Conservation (phyloP, 2,888 invertebrate genomes). For the Aphodius granarius region DNA sequence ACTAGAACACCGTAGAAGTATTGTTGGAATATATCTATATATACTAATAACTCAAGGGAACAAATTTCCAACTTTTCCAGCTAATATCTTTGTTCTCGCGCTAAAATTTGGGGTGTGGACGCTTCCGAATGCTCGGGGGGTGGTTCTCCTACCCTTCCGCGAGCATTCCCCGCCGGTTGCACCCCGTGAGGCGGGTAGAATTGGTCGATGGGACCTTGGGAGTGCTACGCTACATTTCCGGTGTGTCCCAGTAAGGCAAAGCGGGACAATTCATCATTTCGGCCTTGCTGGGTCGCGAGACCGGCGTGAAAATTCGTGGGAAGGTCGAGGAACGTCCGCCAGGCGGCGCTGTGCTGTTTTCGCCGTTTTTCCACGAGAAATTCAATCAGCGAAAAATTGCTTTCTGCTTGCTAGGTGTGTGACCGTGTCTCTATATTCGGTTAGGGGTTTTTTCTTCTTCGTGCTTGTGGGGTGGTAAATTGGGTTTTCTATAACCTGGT, state of each 20-base stretch:
- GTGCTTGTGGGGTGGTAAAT: not conserved
- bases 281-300: not conserved
- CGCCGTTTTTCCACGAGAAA: not conserved
- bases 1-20: too few relatives aligned
- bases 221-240: not conserved
- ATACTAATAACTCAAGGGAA: too few relatives aligned
- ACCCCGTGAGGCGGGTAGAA: not conserved
- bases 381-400: not conserved
- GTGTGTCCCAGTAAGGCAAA: not conserved
- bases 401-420: not conserved
- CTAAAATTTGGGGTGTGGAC: not conserved
- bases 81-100: not conserved
- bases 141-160: not conserved
- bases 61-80: too few relatives aligned
- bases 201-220: not conserved
- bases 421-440: not conserved
- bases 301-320: not conserved
- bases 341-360: not conserved
- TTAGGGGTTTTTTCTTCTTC: not conserved
- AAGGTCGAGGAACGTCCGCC: not conserved
- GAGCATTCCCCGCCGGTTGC: not conserved
- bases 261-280: not conserved
- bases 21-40: too few relatives aligned
- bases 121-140: not conserved
- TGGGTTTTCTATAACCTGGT: not conserved